Evolutionary conservation across 2,888 invertebrate species (phyloP).

Genomic region (Diplolepis rosae): DNA sequence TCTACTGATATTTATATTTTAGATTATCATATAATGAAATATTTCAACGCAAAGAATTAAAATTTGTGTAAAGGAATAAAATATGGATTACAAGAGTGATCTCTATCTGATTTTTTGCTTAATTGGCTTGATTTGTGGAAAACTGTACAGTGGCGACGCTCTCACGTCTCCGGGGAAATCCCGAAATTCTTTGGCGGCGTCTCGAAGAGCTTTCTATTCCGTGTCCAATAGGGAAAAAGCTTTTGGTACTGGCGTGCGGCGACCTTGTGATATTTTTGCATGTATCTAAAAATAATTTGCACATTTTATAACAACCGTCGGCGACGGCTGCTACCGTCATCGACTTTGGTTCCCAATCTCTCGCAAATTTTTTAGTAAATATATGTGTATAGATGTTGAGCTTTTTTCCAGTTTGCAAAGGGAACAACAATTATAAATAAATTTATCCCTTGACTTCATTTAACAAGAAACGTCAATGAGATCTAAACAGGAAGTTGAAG

Average conservation of each 20-base stretch:
- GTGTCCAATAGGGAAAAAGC: conserved; percentile 39
- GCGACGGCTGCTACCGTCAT: conserved; percentile 42
- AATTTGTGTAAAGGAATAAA: too few species aligned
- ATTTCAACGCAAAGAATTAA: too few species aligned
- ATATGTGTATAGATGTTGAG: background rate
- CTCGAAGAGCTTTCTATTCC: conserved; percentile 32
- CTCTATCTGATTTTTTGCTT: background rate
- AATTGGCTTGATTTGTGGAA: background rate
- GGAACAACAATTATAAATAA: too few species aligned
- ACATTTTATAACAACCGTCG: conserved; percentile 66
- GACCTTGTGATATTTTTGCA: conserved; percentile 73
- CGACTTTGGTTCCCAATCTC: conserved; percentile 50
- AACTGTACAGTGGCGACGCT: conserved; percentile 50
- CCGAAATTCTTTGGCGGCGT: conserved; percentile 41
- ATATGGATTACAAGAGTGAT: too few species aligned
- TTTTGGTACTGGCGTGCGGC: conserved; percentile 58
- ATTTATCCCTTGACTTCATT: too few species aligned
- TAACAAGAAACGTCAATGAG: too few species aligned
- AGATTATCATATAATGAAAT: too few species aligned
- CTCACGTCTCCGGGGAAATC: conserved; percentile 30
- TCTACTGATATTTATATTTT: too few species aligned
- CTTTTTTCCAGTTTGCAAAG: too few species aligned
- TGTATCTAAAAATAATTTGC: conserved; percentile 70
- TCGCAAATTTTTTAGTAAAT: conserved; percentile 48
- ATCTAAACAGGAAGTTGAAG: too few species aligned